Conservation (phyloP, 2,888 invertebrate species). For the Acanthosepion pharaonis region DNA sequence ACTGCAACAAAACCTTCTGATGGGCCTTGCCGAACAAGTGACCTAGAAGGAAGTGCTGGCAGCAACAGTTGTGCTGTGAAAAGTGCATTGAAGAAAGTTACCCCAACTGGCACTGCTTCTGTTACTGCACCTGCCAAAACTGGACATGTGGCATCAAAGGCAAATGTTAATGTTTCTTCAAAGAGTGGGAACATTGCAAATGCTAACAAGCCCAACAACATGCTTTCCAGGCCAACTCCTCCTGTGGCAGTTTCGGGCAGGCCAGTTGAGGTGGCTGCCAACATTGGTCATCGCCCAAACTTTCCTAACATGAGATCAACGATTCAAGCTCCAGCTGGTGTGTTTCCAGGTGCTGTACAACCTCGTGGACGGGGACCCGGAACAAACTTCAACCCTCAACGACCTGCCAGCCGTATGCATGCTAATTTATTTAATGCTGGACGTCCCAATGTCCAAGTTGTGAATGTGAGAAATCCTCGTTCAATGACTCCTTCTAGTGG, state of each 20-base stretch:
- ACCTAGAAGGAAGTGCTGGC: constrained; percentile 46
- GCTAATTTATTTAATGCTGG: constrained; percentile 38
- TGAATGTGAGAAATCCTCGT: constrained; percentile 36
- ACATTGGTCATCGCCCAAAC: not conserved
- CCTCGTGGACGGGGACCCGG: constrained; percentile 14
- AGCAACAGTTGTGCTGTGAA: constrained; percentile 37
- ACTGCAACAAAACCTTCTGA: constrained; percentile 35
- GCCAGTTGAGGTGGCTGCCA: not conserved
- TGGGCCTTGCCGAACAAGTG: constrained; percentile 46
- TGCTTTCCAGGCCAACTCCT: not conserved
- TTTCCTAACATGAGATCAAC: constrained; percentile 34
- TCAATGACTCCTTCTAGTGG: not conserved
- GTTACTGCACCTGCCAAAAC: not conserved
- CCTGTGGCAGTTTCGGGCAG: not conserved
- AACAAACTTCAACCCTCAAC: not conserved
- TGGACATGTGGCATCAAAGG: not conserved
- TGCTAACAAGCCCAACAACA: not conserved
- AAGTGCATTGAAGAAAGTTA: constrained; percentile 22
- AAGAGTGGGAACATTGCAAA: not conserved
- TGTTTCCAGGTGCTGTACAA: constrained; percentile 35
- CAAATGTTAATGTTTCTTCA: not conserved
- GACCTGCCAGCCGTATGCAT: constrained; percentile 37
- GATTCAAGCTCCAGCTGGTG: not conserved
- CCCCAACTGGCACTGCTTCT: not conserved
- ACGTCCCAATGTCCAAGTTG: not conserved